Evolutionary conservation across 2,797 vertebrate genomes (phyloP).

Genomic region (Takifugu rubripes): DNA sequence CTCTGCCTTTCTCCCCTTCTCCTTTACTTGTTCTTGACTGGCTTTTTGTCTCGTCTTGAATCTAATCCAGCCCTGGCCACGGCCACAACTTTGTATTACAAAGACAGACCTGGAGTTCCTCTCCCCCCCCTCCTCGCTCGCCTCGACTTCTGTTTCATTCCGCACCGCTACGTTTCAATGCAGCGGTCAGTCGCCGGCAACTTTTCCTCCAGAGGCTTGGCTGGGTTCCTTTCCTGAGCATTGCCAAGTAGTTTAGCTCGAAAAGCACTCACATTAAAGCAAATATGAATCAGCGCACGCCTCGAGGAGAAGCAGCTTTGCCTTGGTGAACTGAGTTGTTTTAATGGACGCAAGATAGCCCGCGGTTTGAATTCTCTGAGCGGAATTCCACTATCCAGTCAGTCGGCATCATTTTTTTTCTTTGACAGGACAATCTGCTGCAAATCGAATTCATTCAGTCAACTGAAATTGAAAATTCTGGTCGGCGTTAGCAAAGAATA

Average conservation of each 20-base stretch:
- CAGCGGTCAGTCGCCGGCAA: background rate
- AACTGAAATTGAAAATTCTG: constrained; percentile 24
- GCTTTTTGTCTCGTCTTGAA: constrained; percentile 13
- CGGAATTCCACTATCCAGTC: constrained; percentile 13
- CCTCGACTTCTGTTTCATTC: constrained; percentile 9
- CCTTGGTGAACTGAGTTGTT: constrained; percentile 14
- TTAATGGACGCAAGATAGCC: constrained; percentile 24
- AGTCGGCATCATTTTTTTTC: constrained; percentile 23
- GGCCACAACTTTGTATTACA: constrained; percentile 8
- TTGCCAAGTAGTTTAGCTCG: constrained; percentile 7
- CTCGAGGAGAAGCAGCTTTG: constrained; percentile 19
- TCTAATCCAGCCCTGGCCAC: constrained; percentile 12
- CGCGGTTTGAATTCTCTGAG: constrained; percentile 16
- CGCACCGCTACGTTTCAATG: constrained; percentile 7
- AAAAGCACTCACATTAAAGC: constrained; percentile 10
- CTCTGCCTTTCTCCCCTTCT: constrained; percentile 5
- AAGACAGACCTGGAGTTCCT: constrained; percentile 6
- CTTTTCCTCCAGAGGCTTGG: background rate
- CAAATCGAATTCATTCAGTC: constrained; percentile 47
- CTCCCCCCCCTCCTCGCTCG: constrained; percentile 3
- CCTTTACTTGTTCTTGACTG: constrained; percentile 8
- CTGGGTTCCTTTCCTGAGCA: constrained; percentile 14
- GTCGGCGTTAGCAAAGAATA: constrained; percentile 12
- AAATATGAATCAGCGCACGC: constrained; percentile 19
- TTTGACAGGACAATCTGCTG: constrained; percentile 34